A percentile compares a stretch with the other conserved stretches of the same genome.
Evolutionary conservation across 2,888 invertebrate species (phyloP).

Genomic region (Eupeodes luniger): DNA sequence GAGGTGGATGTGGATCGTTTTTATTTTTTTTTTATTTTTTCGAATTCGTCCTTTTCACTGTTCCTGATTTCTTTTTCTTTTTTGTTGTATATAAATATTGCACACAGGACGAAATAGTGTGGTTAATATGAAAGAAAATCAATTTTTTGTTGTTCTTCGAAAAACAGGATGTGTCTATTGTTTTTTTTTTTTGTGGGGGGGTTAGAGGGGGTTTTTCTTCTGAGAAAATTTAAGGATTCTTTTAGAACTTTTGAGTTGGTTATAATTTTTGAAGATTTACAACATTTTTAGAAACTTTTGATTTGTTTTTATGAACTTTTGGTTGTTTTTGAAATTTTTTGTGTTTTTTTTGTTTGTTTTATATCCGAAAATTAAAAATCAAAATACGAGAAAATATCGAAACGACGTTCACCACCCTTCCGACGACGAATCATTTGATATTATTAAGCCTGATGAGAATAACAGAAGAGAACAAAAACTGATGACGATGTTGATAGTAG

Average conservation of each 20-base stretch:
- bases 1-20: slow-evolving; percentile 63
- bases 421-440: slow-evolving; percentile 69
- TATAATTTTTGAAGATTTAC: too few species aligned
- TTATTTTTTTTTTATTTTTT: slow-evolving; percentile 24
- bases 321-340: background rate
- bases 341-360: slow-evolving; percentile 19
- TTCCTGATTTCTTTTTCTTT: slow-evolving; percentile 44
- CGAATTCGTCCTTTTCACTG: slow-evolving; percentile 35
- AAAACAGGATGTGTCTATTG: slow-evolving; percentile 30
- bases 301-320: background rate
- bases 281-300: background rate
- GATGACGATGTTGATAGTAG: slow-evolving; percentile 53
- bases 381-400: slow-evolving; percentile 66
- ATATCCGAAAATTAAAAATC: slow-evolving; percentile 63
- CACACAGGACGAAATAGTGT: slow-evolving; percentile 70
- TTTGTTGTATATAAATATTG: slow-evolving; percentile 69
- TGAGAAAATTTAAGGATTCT: too few species aligned
- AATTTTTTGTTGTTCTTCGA: slow-evolving; percentile 60
- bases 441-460: slow-evolving; percentile 23
- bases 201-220: background rate
- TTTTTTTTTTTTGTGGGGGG: background rate
- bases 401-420: slow-evolving; percentile 70
- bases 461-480: slow-evolving; percentile 49
- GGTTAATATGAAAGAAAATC: slow-evolving; percentile 67
- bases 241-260: background rate